Evolutionary conservation across 2,797 vertebrate genomes (phyloP).

Genomic region (Sebastiscus albofasciatus): DNA sequence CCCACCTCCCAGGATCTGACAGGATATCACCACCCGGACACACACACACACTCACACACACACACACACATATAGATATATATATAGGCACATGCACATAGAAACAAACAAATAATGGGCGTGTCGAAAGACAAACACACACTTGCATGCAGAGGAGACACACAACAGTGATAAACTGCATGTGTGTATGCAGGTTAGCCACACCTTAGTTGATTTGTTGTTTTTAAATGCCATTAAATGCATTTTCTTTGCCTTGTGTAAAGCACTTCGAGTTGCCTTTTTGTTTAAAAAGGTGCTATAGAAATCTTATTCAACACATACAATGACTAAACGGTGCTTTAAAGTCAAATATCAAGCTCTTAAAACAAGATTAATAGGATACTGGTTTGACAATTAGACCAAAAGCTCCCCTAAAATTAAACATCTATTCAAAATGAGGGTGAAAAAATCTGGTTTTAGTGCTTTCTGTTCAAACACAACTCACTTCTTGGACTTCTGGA

Average conservation of each 20-base stretch:
- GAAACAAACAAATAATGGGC: constrained; percentile 29
- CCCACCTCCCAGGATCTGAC: constrained; percentile 78
- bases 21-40: constrained; percentile 71
- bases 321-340: not conserved
- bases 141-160: not conserved
- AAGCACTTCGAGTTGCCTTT: not conserved
- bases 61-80: not conserved
- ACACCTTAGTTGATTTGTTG: not conserved
- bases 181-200: not conserved
- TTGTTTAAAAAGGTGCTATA: not conserved
- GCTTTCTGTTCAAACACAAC: not conserved
- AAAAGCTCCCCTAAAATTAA: not conserved
- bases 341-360: not conserved
- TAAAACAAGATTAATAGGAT: not conserved
- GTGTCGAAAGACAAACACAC: constrained; percentile 3
- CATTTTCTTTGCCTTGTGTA: not conserved
- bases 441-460: not conserved
- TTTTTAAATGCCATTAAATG: not conserved
- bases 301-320: not conserved
- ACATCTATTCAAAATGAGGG: not conserved
- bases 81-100: not conserved
- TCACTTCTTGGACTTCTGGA: not conserved
- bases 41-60: constrained; percentile 6
- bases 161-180: not conserved
- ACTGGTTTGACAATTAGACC: not conserved